phyloP scores from a whole-genome alignment of 2,797 vertebrate species.

The Valencia hispanica region DNA sequence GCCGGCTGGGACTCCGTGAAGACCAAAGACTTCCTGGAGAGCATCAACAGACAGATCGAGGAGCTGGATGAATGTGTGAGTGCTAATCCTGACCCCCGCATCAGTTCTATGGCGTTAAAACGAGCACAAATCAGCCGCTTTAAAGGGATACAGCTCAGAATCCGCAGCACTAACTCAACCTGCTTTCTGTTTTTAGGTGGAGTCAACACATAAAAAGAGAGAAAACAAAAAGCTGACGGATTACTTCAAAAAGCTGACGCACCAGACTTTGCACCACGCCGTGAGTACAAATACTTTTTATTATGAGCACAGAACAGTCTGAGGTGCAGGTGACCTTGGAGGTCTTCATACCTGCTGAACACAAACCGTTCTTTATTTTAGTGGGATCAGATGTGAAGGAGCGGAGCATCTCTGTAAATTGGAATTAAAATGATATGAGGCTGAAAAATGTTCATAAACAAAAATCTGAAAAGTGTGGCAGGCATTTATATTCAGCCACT shows the following conservation, averaged over 20 bases:
- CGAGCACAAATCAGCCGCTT: too few species aligned
- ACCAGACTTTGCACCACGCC: not conserved
- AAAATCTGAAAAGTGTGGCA: too few species aligned
- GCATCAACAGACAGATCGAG: not conserved
- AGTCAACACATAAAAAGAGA: rapidly evolving
- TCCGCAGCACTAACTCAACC: not conserved
- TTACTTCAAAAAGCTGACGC: constrained; percentile 40
- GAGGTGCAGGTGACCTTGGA: not conserved
- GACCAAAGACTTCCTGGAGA: constrained; percentile 7
- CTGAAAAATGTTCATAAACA: too few species aligned
- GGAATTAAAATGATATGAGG: too few species aligned
- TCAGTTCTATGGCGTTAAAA: too few species aligned
- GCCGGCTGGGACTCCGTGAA: constrained; percentile 20
- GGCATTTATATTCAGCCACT: too few species aligned
- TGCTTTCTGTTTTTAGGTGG: constrained; percentile 23
- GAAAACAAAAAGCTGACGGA: not conserved
- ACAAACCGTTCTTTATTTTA: not conserved
- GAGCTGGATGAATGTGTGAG: constrained; percentile 47
- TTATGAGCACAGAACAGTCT: not conserved
- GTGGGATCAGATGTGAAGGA: not conserved
- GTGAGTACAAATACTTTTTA: constrained; percentile 16
- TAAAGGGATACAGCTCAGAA: not conserved
- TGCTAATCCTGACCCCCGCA: not conserved
- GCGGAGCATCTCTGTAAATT: not conserved
- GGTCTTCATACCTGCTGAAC: not conserved